Evolutionary conservation across 2,113 vertebrate species (phyloP), one percentile per base, ranked within the genome.

Genomic region (Clarias magur): DNA sequence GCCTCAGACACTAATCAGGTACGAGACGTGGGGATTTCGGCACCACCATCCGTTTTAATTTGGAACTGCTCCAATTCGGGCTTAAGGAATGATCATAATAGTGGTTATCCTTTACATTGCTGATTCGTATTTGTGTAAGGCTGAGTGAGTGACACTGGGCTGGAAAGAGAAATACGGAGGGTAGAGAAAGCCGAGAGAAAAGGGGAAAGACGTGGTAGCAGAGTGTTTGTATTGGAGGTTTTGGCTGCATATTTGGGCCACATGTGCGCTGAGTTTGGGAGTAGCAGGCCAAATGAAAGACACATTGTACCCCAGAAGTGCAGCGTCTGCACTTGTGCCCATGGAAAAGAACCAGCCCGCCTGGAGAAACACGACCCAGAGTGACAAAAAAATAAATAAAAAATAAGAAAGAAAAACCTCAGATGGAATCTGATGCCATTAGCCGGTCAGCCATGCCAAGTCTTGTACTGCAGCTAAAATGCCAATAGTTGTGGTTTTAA

Each of bases 181-280:
- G 65, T 8, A 48, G 59, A 38, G 27, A 80, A 86, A 19, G 60
- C 63, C 53, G 75, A 88, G 72, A 82, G 76, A 84, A 56, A 80
- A 38, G 65, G 83, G 63, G 67, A 89, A 91, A 90, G 56, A 86
- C 92, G 92, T 91, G 91, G 94, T 91, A 89, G 38, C 85, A 56
- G 80, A 89, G 91, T 95, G 93, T 95, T 95, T 93, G 92, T 91
- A 90, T 94, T 94, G 94, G 91, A 94, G 81, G 88, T 17, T 73
- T 53, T 73, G 90, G 93, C 90, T 92, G 92, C 92, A 94, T 95
- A 94, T 95, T 95, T 95, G 88, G 93, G 93, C 92, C 94, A 94
- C 93, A 94, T 95, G 93, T 95, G 93, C 89, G 92, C 93, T 93
- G 92, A 91, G 93, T 92, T 91, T 90, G 91, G 94, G 91, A 93